Conservation (phyloP, 2,113 vertebrate genomes). For the Euleptes europaea region DNA sequence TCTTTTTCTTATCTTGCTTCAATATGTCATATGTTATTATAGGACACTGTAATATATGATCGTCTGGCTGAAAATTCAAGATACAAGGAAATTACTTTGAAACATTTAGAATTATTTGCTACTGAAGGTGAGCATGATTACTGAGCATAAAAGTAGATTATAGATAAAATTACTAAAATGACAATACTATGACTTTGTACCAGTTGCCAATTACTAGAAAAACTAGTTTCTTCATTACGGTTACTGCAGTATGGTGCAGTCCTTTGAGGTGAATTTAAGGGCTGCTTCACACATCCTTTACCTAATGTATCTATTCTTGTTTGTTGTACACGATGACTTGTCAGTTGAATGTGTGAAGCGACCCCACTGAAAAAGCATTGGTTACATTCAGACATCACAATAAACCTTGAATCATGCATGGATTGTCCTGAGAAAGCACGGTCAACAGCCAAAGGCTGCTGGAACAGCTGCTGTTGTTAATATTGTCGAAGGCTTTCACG, state of each 20-base stretch:
- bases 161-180: neutral
- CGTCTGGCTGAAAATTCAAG: constrained; percentile 93
- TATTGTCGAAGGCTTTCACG: too few relatives aligned
- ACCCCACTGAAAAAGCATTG: neutral
- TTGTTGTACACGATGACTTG: neutral
- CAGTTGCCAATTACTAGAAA: neutral
- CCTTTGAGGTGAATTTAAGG: neutral
- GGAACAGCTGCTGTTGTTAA: too few relatives aligned
- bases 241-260: neutral
- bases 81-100: constrained; percentile 97
- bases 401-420: too few relatives aligned
- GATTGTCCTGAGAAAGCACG: too few relatives aligned
- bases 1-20: neutral
- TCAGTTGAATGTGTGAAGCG: neutral
- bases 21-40: constrained; percentile 22
- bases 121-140: constrained; percentile 86
- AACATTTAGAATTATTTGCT: constrained; percentile 98
- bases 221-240: neutral
- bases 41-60: constrained; percentile 98
- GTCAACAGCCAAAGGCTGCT: too few relatives aligned
- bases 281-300: neutral
- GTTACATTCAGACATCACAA: too few relatives aligned
- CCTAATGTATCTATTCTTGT: neutral
- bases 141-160: neutral
- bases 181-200: neutral